Percentiles rank a stretch among this genome's conserved stretches.
These are phyloP conservation scores for Drosophila buzzatii DNA, from an alignment of 2,888 invertebrate species.

Conservation along the genomic window DNA sequence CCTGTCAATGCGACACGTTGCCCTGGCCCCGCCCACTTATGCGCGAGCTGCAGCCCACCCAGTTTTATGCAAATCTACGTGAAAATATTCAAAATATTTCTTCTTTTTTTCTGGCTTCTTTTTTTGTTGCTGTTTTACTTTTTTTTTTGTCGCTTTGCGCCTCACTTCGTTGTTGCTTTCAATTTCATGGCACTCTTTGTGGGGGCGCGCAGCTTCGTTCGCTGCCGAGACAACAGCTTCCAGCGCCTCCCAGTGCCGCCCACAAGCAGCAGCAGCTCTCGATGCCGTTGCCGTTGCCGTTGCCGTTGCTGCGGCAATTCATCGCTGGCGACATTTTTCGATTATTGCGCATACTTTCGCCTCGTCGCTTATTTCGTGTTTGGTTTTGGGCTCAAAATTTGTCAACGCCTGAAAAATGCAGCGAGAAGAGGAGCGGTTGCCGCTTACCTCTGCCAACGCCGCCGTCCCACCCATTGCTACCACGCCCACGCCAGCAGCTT, in stretches of 20 bases:
- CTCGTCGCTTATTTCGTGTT: constrained; percentile 52
- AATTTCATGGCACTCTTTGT: constrained; percentile 65
- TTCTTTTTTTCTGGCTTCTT: constrained; percentile 38
- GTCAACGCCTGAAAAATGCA: constrained; percentile 74
- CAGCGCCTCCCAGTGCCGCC: constrained; percentile 2
- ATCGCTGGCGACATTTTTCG: constrained; percentile 71
- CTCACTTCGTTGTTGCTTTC: constrained; percentile 61
- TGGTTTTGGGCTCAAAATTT: constrained; percentile 73
- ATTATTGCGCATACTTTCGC: constrained; percentile 76
- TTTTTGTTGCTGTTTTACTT: neutral
- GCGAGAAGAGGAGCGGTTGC: constrained; percentile 25
- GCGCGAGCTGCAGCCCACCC: constrained; percentile 11
- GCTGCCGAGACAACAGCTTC: constrained; percentile 45
- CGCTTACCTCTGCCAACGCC: neutral
- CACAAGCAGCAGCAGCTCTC: neutral
- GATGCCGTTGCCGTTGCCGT: constrained; percentile 4
- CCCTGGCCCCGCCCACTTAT: constrained; percentile 1
- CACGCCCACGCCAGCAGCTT: constrained; percentile 3
- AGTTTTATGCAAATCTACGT: constrained; percentile 78
- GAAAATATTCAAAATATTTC: constrained; percentile 79
- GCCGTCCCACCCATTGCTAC: neutral
- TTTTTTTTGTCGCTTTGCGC: constrained; percentile 20
- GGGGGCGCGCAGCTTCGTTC: constrained; percentile 7
- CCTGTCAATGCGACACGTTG: constrained; percentile 65
- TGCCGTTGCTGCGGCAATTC: constrained; percentile 34